Conservation (phyloP, 1,140 invertebrate species). For the Sarcophaga bullata region DNA sequence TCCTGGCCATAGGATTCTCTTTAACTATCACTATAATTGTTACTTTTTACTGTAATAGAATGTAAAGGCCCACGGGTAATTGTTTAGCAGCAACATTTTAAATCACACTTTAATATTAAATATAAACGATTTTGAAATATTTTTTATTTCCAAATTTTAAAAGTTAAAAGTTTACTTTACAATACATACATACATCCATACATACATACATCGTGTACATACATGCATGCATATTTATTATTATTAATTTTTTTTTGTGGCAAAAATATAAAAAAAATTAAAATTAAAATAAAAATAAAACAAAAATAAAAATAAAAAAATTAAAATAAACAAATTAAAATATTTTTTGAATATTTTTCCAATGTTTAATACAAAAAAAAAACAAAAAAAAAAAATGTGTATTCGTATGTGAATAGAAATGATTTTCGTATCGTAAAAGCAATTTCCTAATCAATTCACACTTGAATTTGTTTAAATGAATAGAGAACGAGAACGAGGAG, state of each 20-base stretch:
- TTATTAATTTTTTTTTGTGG: neutral
- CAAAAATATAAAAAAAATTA: too few relatives aligned
- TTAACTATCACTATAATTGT: too few relatives aligned
- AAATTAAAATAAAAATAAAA: too few relatives aligned
- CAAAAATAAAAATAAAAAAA: too few relatives aligned
- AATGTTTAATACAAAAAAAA: too few relatives aligned
- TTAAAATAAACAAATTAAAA: too few relatives aligned
- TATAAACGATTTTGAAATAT: neutral
- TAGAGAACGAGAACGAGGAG: neutral
- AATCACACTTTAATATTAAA: neutral
- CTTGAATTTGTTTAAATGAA: neutral
- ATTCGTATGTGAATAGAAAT: neutral
- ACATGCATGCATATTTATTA: neutral
- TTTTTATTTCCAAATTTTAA: neutral
- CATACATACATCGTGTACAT: too few relatives aligned
- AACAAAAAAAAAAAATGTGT: neutral
- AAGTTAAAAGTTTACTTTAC: neutral
- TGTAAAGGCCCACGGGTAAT: too few relatives aligned
- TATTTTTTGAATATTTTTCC: too few relatives aligned
- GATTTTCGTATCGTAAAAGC: neutral
- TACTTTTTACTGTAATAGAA: too few relatives aligned
- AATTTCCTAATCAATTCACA: constrained; percentile 11
- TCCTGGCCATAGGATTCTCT: too few relatives aligned
- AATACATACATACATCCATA: too few relatives aligned
- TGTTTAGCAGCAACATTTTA: neutral